Base-by-base conservation (phyloP, 2,888 invertebrate genomes). In the Phymatocera aterrima region DNA sequence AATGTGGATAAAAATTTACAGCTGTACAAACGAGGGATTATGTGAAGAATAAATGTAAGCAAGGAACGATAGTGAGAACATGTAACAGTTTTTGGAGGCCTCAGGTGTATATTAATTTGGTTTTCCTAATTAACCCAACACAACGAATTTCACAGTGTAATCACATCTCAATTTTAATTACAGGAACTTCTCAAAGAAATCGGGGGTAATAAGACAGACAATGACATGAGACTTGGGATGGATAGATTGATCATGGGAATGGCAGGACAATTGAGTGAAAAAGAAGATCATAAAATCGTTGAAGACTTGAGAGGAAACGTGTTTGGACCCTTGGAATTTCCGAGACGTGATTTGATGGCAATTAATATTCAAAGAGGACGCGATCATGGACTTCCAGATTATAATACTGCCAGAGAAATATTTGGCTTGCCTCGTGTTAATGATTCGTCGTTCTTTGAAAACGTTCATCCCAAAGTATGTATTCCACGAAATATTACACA, bases 321-420 rank as follows among this genome's bases (percentile, higher is more conserved):
- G 18, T 93, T 93, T 86, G 93, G 93, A 0, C 92, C 93, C 0
- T 85, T 93, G 72, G 93, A 93, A 85, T 93, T 93, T 85, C 92
- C 93, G 1, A 86, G 93, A 77, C 88, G 93, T 60, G 93, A 93
- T 86, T 88, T 93, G 79, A 93, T 93, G 92, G 93, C 93, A 3
- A 81, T 93, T 15, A 93, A 93, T 84, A 92, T 93, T 74, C 93
- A 93, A 86, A 87, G 93, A 79, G 92, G 89, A 0, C 87, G 93
- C 75, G 93, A 93, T 84, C 93, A 93, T 84, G 93, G 93, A 18
- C 86, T 93, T 31, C 93, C 94, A 0, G 93, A 94, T 88, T 94
- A 93, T 86, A 93, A 94, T 86, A 91, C 92, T 0, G 93, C 92
- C 0, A 87, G 93, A 78, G 86, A 88, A 81, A 91, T 91, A 6